Base-by-base conservation (phyloP, 2,113 vertebrate species). In the Eulemur rufifrons region DNA sequence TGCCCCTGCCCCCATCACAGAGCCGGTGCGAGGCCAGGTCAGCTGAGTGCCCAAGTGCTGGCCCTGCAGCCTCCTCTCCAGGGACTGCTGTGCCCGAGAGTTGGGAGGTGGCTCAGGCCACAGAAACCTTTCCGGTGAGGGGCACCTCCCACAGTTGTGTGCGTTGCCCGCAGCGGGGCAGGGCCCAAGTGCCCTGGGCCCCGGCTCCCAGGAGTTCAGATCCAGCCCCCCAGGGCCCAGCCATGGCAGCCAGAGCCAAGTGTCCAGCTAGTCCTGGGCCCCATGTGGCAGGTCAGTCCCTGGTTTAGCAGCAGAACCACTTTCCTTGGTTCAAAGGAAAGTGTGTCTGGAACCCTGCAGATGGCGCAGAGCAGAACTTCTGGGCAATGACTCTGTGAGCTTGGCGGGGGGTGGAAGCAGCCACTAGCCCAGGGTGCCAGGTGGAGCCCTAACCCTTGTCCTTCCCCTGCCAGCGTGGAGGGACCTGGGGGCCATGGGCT, bases 91-190 rank as follows among this genome's bases (percentile, higher is more conserved):
- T 27, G 32, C 25, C 56, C 47, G 11, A 18, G 20, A 37, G 23
- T 25, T n/a, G 5, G 18, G 12, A 45, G 64, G 13, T 2, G 25
- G 32, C 39, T 6, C 20, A 2, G 11, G 23, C 69, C 73, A 15
- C 13, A 1, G 29, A 47, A 20, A 18, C 15, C 42, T 4, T 39
- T 45, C 37, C 10, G 11, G 20, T 21, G 15, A 4, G 6, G 21
- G 37, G 32, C 0, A 0, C 37, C 71, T 27, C 32, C 76, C 20
- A 0, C 3, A 0, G 12, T 4, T 4, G 45, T 21, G 27, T 1
- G 3, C 8, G 0, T 13, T 34, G 14, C 34, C 80, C n/a, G 52
- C 9, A 1, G 29, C 14, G 0, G 6, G 13, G 10, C 2, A n/a
- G 52, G n/a, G 59, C 45, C 25, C 0, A 0, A 25, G 50, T 15